These are phyloP conservation scores for Siphlonurus alternatus DNA, from an alignment of 2,888 invertebrate species.

Conservation along the genomic window DNA sequence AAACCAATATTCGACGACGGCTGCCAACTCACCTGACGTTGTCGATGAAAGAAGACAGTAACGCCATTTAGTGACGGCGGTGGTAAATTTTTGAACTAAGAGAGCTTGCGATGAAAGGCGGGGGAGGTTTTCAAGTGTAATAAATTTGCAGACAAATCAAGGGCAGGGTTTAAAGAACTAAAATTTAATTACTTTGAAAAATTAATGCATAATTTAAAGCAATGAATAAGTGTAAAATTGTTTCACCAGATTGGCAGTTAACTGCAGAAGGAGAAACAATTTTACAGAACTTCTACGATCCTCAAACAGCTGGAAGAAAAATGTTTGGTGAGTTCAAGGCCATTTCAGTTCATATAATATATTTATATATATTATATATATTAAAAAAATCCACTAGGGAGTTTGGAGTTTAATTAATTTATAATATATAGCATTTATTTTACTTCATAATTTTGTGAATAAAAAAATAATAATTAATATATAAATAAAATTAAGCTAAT, in stretches of 20 bases:
- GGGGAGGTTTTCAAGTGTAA: no score
- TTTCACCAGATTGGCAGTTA: conserved; percentile 20
- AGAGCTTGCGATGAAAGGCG: background rate
- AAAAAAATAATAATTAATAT: no score
- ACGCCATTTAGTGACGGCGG: background rate
- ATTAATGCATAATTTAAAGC: background rate
- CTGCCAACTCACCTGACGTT: background rate
- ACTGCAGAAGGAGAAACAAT: conserved; percentile 23
- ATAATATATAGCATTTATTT: no score
- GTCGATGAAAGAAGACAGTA: background rate
- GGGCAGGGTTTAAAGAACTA: background rate
- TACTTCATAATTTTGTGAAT: no score
- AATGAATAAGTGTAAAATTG: conserved; percentile 8
- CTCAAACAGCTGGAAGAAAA: conserved; percentile 15
- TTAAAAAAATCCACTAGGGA: background rate
- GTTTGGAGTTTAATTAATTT: no score
- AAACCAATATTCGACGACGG: no score
- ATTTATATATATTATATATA: background rate
- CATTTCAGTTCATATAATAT: background rate
- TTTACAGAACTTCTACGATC: conserved; percentile 21
- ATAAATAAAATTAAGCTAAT: no score
- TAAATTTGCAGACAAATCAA: background rate
- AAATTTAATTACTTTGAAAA: background rate
- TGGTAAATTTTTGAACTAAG: background rate
- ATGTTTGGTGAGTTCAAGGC: conserved; percentile 13